These are phyloP conservation scores for Hydrophis major DNA, from an alignment of 2,797 vertebrate species.

Conservation along the genomic window DNA sequence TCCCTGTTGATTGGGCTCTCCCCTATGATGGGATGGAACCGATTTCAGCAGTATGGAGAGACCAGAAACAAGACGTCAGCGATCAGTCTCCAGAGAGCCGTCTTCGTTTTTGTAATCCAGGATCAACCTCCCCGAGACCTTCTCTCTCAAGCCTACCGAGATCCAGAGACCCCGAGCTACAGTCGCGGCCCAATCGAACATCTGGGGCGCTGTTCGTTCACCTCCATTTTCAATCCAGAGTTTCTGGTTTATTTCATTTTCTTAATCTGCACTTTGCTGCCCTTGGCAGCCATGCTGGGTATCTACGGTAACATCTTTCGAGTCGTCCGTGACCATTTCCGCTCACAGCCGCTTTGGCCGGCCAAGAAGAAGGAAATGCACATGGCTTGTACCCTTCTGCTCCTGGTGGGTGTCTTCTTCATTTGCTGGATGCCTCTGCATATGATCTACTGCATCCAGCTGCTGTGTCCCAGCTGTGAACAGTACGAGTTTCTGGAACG, in stretches of 20 bases:
- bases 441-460: conserved; percentile 67
- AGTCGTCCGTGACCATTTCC: conserved; percentile 56
- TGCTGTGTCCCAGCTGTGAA: conserved; percentile 60
- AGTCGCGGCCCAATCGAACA: conserved; percentile 72
- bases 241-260: conserved; percentile 75
- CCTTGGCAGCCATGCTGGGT: conserved; percentile 68
- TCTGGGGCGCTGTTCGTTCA: conserved; percentile 72
- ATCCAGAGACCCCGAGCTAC: conserved; percentile 70
- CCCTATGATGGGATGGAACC: conserved; percentile 75
- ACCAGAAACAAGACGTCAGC: conserved; percentile 64
- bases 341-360: conserved; percentile 52
- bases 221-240: conserved; percentile 68
- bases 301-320: conserved; percentile 73
- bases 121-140: conserved; percentile 75
- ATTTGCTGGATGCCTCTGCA: conserved; percentile 76
- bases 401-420: conserved; percentile 75
- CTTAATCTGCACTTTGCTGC: conserved; percentile 69
- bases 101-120: conserved; percentile 56
- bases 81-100: conserved; percentile 37
- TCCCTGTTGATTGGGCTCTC: conserved; percentile 77
- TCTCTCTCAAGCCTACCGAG: conserved; percentile 75
- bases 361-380: conserved; percentile 37
- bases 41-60: conserved; percentile 47
- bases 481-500: conserved; percentile 62
- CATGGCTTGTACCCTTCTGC: conserved; percentile 60